Evolutionary conservation across 2,797 vertebrate genomes (phyloP).

Genomic region (Anomalospiza imberbis): DNA sequence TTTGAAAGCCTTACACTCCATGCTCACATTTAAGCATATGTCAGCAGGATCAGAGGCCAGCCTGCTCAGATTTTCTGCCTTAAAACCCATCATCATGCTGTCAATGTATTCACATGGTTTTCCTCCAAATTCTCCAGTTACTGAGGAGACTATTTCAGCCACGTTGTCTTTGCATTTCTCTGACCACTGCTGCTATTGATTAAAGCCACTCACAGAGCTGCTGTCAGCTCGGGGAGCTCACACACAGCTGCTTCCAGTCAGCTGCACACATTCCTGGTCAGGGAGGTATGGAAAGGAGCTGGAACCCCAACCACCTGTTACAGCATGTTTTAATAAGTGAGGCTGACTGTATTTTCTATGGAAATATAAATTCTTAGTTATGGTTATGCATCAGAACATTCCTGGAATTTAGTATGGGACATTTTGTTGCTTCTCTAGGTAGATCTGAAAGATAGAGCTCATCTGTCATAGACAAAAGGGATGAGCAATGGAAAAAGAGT

Average conservation of each 20-base stretch:
- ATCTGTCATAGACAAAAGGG: rapidly evolving
- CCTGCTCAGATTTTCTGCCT: background rate
- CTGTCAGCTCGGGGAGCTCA: background rate
- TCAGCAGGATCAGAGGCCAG: background rate
- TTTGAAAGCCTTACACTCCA: background rate
- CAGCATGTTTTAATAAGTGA: background rate
- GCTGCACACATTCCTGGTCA: constrained; percentile 15
- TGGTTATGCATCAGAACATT: background rate
- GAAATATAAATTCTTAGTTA: background rate
- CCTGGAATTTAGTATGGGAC: background rate
- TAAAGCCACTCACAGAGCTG: background rate
- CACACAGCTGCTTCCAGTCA: constrained; percentile 47
- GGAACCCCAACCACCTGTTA: constrained; percentile 29
- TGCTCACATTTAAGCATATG: background rate
- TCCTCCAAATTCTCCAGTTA: background rate
- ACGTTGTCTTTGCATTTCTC: background rate
- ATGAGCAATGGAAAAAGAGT: background rate
- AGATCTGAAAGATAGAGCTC: background rate
- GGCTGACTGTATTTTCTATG: background rate
- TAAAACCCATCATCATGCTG: background rate
- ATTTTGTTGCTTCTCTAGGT: background rate
- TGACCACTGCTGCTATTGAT: background rate
- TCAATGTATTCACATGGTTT: background rate
- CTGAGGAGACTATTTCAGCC: background rate
- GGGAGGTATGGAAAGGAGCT: background rate